These are phyloP conservation scores for Siderastrea siderea DNA, from an alignment of 92 coral and sea anemone genomes.

Conservation along the genomic window DNA sequence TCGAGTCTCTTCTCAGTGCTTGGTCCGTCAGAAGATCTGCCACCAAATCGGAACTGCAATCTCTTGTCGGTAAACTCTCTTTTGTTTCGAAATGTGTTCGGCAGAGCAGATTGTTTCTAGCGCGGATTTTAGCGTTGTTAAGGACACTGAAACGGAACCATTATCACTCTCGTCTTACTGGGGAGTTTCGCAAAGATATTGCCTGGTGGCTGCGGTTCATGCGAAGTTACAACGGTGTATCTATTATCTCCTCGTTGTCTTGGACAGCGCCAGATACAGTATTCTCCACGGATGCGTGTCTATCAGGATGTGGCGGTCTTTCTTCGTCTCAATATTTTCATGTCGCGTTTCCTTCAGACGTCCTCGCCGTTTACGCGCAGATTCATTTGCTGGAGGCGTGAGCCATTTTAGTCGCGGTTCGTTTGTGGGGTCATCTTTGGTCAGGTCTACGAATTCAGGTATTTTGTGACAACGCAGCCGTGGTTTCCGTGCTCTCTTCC, in stretches of 20 bases:
- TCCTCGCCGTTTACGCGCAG: not conserved
- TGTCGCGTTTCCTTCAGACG: not conserved
- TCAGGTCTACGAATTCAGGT: too few species aligned
- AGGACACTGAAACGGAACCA: slow-evolving; percentile 19
- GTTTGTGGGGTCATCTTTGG: too few species aligned
- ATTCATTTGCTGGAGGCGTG: not conserved
- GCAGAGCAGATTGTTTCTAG: slow-evolving; percentile 37
- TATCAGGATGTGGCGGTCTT: not conserved
- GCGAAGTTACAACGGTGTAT: too few species aligned
- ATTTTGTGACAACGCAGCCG: too few species aligned
- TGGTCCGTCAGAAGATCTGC: too few species aligned
- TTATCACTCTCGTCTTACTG: slow-evolving; percentile 16
- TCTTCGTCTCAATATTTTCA: slow-evolving; percentile 24
- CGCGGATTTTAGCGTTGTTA: slow-evolving; percentile 28
- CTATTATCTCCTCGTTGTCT: too few species aligned
- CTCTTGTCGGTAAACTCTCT: not conserved
- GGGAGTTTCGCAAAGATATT: slow-evolving; percentile 1
- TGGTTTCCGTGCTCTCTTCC: not conserved
- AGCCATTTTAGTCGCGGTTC: too few species aligned
- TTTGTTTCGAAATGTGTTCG: slow-evolving; percentile 38
- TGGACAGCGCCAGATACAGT: too few species aligned
- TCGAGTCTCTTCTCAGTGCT: too few species aligned
- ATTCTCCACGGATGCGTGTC: not conserved
- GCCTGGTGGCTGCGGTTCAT: too few species aligned
- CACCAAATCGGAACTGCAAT: too few species aligned